A percentile compares a stretch with the other conserved stretches of the same genome.
These are phyloP conservation scores for Brachionus paranguensis DNA, from an alignment of 1,140 invertebrate species.

Conservation along the genomic window DNA sequence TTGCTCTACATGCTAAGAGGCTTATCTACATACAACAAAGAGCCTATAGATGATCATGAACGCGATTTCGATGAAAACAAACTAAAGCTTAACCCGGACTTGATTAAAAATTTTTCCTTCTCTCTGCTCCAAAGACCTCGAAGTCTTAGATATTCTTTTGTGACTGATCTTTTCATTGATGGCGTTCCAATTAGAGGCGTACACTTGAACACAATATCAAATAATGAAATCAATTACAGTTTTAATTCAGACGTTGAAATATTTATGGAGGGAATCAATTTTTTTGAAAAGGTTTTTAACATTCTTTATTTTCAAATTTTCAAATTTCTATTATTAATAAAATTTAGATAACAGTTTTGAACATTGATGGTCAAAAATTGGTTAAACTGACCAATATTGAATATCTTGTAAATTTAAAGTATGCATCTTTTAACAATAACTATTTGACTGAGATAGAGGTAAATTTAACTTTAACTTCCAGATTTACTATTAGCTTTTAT, in stretches of 20 bases:
- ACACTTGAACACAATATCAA: background rate
- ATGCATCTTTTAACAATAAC: conserved; percentile 54
- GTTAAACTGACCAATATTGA: conserved; percentile 6
- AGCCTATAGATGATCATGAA: background rate
- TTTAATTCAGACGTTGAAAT: background rate
- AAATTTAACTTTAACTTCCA: background rate
- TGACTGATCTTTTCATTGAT: conserved; percentile 25
- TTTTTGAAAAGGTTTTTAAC: background rate
- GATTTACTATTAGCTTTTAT: background rate
- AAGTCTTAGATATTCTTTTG: conserved; percentile 3
- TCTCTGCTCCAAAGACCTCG: background rate
- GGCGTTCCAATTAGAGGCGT: background rate
- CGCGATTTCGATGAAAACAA: conserved; percentile 11
- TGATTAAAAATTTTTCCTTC: background rate
- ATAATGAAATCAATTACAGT: background rate
- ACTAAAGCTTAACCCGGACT: background rate
- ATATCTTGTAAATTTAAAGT: conserved; percentile 45
- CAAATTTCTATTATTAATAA: background rate
- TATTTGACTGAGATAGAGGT: conserved; percentile 54
- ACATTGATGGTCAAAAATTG: background rate
- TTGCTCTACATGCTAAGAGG: background rate
- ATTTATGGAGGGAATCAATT: background rate
- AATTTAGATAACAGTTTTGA: conserved; percentile 11
- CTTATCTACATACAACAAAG: background rate
- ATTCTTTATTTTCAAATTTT: background rate